Conservation (phyloP, 1,140 invertebrate species). For the Colletes latitarsis region DNA sequence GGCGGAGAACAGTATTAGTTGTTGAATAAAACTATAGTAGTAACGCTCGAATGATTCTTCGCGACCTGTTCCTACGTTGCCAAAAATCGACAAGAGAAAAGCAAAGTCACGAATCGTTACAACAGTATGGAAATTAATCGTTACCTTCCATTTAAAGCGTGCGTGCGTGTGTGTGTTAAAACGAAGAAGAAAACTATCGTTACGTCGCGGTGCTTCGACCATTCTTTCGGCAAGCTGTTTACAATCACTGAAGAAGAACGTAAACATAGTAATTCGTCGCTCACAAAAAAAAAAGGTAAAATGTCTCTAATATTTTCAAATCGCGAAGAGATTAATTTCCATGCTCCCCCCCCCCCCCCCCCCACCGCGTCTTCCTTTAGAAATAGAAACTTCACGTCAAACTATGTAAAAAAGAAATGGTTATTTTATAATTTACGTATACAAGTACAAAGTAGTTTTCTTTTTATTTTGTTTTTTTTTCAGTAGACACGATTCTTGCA, state of each 20-base stretch:
- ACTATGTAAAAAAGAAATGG: background rate
- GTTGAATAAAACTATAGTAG: background rate
- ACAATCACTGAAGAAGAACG: slow-evolving; percentile 34
- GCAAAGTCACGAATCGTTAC: background rate
- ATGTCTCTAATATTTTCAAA: background rate
- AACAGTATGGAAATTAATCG: background rate
- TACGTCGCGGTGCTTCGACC: slow-evolving; percentile 2
- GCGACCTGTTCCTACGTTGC: slow-evolving; percentile 23
- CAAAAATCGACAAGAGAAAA: background rate
- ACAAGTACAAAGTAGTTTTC: background rate
- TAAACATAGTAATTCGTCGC: slow-evolving; percentile 2
- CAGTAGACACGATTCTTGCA: background rate
- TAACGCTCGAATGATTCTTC: background rate
- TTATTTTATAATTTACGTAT: background rate
- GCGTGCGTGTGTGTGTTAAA: slow-evolving; percentile 46
- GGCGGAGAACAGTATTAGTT: too few relatives aligned
- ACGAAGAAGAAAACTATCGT: background rate
- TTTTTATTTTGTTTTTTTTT: background rate
- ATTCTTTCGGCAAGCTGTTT: slow-evolving; percentile 33
- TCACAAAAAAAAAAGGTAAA: background rate
- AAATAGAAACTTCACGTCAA: background rate
- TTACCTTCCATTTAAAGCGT: slow-evolving; percentile 10
- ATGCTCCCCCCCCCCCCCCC: background rate
- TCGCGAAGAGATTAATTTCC: slow-evolving; percentile 19
- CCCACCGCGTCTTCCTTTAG: slow-evolving; percentile 29